Base-by-base conservation (phyloP, 2,888 invertebrate genomes). In the Germaria angustata region DNA sequence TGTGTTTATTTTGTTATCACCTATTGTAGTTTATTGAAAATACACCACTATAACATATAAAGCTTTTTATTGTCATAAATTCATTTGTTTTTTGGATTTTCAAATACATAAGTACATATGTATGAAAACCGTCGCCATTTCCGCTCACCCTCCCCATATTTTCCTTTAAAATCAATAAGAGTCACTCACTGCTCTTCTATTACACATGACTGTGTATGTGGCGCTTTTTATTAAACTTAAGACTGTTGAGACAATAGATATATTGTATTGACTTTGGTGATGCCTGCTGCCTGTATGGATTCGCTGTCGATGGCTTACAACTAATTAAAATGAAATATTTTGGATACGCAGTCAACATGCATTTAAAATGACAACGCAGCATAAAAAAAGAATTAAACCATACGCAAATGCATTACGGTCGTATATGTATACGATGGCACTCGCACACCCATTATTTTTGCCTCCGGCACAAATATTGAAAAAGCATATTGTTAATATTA, bases 281-380 rank as follows among this genome's bases (percentile, higher is more conserved):
- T 75, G 82, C 46, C 75, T 59, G 79, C 66, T 82, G 78, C 65
- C 78, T 68, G 77, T 28, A 75, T 79, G 79, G 82, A 79, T 82
- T 79, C 79, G 61, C 65, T 82, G 79, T 75, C 82, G 79, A 82
- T 82, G 79, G 82, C 49, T 82, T 75, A 82, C 82, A 82, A 76
- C 82, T 82, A 82, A 82, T 82, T 82, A 82, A 82, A 82, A 82
- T 82, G 82, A 82, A 82, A 82, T 82, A 82, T 82, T 79, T 82
- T 82, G 82, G 75, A 82, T 79, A 82, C 79, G 79, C 82, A 82
- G 75, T 82, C 79, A 79, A 79, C 82, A 82, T 82, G 82, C 75
- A 82, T 82, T 82, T 82, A 79, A 82, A 82, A 82, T 82, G 82
- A 82, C 82, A 82, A 82, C 82, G 55, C 82, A 82, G 76, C 68